Percentiles rank a stretch among this genome's conserved stretches.
Conservation (phyloP, 2,113 vertebrate genomes). For the Tragelaphus scriptus region DNA sequence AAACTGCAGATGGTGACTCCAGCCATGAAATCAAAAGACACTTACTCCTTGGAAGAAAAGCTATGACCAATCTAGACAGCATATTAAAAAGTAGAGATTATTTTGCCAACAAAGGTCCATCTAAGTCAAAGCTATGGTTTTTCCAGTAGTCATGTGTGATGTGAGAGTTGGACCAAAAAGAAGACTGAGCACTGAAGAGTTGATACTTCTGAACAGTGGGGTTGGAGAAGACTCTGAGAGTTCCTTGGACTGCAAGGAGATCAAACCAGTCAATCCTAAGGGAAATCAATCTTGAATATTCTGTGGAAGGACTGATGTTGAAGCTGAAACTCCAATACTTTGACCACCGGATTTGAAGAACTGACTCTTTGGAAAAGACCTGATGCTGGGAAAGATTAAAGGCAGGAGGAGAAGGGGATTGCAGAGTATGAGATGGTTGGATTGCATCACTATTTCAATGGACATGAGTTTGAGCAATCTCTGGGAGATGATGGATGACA, state of each 20-base stretch:
- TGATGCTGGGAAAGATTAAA: neutral
- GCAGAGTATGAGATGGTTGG: neutral
- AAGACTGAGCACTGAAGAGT: neutral
- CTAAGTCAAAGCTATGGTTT: neutral
- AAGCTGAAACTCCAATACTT: neutral
- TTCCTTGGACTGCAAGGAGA: neutral
- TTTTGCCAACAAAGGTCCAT: neutral
- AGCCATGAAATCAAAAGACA: neutral
- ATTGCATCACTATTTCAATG: neutral
- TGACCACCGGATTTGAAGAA: rapidly evolving
- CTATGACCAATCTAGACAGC: neutral
- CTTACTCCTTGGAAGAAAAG: neutral
- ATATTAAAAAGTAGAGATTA: neutral
- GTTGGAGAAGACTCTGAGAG: neutral
- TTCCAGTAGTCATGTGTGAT: neutral
- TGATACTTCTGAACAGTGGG: neutral
- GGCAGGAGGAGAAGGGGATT: neutral
- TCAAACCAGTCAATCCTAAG: neutral
- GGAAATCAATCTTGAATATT: neutral
- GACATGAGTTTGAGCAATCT: neutral
- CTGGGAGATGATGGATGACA: neutral
- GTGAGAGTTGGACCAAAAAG: neutral
- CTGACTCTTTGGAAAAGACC: neutral
- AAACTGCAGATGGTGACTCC: neutral
- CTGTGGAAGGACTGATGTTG: neutral